Evolutionary conservation across 2,888 invertebrate genomes (phyloP).

Genomic region (Scelioninae gen. 2): DNA sequence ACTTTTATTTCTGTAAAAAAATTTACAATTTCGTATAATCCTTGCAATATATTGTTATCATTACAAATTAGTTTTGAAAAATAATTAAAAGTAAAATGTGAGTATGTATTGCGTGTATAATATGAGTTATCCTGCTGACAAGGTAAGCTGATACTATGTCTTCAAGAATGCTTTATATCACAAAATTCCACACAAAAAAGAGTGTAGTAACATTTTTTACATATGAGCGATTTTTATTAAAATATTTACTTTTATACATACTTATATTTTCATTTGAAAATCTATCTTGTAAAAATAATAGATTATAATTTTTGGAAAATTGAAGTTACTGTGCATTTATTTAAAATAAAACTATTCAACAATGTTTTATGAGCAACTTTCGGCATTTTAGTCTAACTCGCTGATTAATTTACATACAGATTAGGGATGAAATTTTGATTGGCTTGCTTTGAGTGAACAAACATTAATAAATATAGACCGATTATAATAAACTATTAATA

Average conservation of each 20-base stretch:
- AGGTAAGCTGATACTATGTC: slow-evolving; percentile 10
- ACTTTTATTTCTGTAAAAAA: too few species aligned
- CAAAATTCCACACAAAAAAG: slow-evolving; percentile 2
- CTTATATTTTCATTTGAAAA: slow-evolving; percentile 8
- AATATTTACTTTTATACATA: slow-evolving; percentile 17
- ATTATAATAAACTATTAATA: too few species aligned
- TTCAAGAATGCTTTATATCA: slow-evolving; percentile 5
- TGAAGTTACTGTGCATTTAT: slow-evolving; percentile 1
- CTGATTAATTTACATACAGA: slow-evolving; percentile 34
- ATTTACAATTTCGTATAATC: too few species aligned
- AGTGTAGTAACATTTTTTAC: slow-evolving; percentile 4
- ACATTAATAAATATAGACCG: too few species aligned
- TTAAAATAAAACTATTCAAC: slow-evolving; percentile 3
- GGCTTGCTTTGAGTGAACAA: too few species aligned
- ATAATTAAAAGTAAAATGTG: too few species aligned
- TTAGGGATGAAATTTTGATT: slow-evolving; percentile 35
- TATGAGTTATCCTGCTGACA: slow-evolving; percentile 12
- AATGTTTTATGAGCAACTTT: slow-evolving; percentile 11
- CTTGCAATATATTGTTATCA: too few species aligned
- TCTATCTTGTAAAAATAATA: slow-evolving; percentile 14
- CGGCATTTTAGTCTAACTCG: slow-evolving; percentile 13
- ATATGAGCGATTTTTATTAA: slow-evolving; percentile 17
- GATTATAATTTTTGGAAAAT: not conserved
- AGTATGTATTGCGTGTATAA: slow-evolving; percentile 1
- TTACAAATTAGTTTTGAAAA: too few species aligned